A percentile compares a stretch with the other conserved stretches of the same genome.
These are phyloP conservation scores for Epirrhoe tristata DNA, from an alignment of 2,888 invertebrate genomes.

Conservation along the genomic window DNA sequence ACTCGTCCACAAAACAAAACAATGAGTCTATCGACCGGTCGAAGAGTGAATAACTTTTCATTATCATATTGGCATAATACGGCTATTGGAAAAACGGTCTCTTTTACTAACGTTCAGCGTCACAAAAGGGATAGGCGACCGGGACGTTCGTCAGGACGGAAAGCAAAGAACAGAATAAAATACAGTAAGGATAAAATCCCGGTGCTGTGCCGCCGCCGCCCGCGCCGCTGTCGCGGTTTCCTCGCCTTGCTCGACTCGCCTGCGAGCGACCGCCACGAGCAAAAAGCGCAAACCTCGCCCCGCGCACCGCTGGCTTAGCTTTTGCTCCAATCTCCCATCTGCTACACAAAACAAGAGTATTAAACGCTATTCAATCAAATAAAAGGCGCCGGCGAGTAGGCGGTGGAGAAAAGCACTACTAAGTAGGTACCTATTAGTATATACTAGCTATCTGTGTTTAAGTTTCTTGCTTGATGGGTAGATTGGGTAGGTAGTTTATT, in stretches of 20 bases:
- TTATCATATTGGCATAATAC: conserved; percentile 72
- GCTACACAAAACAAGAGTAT: conserved; percentile 6
- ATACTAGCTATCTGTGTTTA: no score
- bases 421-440: no score
- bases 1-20: conserved; percentile 69
- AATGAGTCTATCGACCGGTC: conserved; percentile 58
- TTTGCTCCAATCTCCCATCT: conserved; percentile 15
- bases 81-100: conserved; percentile 55
- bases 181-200: conserved; percentile 75
- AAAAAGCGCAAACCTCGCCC: conserved; percentile 42
- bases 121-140: conserved; percentile 56
- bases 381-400: no score
- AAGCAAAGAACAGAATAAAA: conserved; percentile 78
- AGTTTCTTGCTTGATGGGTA: no score
- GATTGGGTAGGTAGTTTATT: no score
- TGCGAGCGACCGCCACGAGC: conserved; percentile 25
- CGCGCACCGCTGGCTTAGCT: conserved; percentile 30
- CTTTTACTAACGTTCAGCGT: conserved; percentile 53
- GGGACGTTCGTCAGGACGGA: conserved; percentile 71
- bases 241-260: conserved; percentile 48
- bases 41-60: conserved; percentile 58
- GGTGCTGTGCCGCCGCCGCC: conserved; percentile 54
- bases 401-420: no score
- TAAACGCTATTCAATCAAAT: no score
- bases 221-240: conserved; percentile 52